A percentile compares a stretch with the other conserved stretches of the same genome.
These are phyloP conservation scores for Tetranychus piercei DNA, from an alignment of 2,888 invertebrate genomes.

Conservation along the genomic window DNA sequence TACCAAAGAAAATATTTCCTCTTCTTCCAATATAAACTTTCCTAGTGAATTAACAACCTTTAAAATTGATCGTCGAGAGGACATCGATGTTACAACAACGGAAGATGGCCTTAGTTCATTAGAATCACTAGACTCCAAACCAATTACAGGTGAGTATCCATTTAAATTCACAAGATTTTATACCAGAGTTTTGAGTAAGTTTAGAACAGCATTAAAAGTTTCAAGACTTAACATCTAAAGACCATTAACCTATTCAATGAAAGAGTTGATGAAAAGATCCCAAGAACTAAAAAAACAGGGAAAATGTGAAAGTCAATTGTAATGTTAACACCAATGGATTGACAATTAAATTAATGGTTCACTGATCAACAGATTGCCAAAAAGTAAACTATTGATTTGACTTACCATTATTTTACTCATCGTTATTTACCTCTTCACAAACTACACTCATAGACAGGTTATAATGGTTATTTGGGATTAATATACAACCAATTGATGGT, in stretches of 20 bases:
- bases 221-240: not conserved
- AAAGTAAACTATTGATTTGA: not conserved
- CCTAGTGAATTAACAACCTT: not conserved
- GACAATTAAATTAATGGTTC: not conserved
- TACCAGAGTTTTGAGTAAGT: not conserved
- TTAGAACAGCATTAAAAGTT: not conserved
- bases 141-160: not conserved
- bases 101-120: not conserved
- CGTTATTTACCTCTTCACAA: no score
- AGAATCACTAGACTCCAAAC: not conserved
- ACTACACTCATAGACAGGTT: no score
- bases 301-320: not conserved
- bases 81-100: not conserved
- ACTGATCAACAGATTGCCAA: not conserved
- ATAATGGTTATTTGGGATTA: no score
- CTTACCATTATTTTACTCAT: no score
- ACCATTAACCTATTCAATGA: not conserved
- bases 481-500: no score
- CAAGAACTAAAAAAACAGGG: not conserved
- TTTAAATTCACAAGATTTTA: no score
- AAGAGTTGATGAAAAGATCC: no score
- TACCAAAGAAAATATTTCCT: not conserved
- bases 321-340: not conserved
- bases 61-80: not conserved
- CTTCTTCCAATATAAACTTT: not conserved